Conservation (phyloP, 2,113 vertebrate genomes). For the Platycercus adscitus region DNA sequence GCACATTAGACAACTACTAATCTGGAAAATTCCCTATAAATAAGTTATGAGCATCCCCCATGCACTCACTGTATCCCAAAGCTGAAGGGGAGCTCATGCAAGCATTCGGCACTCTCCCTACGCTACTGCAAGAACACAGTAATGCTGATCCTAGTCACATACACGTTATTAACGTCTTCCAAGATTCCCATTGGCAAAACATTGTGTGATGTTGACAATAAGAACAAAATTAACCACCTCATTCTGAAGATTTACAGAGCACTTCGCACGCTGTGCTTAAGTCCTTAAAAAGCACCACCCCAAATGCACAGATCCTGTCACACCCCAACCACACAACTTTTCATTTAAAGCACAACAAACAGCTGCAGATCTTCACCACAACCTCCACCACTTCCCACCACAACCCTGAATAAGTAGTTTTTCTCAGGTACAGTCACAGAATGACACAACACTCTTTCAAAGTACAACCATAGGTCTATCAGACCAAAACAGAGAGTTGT, state of each 20-base stretch:
- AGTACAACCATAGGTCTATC: fast-evolving
- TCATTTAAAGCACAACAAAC: fast-evolving
- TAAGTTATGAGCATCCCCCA: fast-evolving
- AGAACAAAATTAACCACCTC: neutral
- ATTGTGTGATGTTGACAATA: fast-evolving
- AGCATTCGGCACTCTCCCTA: neutral
- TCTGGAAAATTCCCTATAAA: fast-evolving
- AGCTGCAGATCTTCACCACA: fast-evolving
- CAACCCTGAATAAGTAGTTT: fast-evolving
- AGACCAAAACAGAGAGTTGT: fast-evolving
- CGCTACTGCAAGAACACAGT: neutral
- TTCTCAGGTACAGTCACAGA: fast-evolving
- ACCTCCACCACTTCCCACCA: fast-evolving
- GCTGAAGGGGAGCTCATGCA: neutral
- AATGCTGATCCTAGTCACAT: fast-evolving
- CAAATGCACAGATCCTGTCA: fast-evolving
- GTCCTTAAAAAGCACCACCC: fast-evolving
- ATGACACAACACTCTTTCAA: fast-evolving
- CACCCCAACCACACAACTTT: fast-evolving
- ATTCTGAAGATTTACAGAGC: fast-evolving
- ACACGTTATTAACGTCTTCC: neutral
- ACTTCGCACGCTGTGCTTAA: fast-evolving
- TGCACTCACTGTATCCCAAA: neutral
- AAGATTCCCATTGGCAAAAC: fast-evolving
- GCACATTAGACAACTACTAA: fast-evolving